phyloP scores from a whole-genome alignment of 1,140 invertebrate genomes.

The Drosophila truncata region DNA sequence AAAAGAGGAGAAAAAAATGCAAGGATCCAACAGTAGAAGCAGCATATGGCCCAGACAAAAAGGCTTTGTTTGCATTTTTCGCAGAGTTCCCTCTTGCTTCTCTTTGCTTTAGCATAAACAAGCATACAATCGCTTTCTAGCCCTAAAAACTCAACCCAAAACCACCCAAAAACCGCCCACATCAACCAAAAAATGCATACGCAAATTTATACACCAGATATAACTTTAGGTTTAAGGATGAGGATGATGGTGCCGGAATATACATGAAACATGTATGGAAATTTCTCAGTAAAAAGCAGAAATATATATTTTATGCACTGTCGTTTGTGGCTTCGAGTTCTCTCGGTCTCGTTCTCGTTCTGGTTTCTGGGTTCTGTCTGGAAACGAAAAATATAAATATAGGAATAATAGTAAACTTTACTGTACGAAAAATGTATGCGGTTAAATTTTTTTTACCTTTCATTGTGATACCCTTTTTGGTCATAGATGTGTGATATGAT shows the following conservation, averaged over 20 bases:
- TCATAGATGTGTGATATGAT: constrained; percentile 4
- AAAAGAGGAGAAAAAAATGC: constrained; percentile 16
- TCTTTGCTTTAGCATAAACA: constrained; percentile 63
- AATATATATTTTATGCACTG: constrained; percentile 81
- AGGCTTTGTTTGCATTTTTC: constrained; percentile 77
- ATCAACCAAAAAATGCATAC: constrained; percentile 72
- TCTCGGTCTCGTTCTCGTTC: constrained; percentile 29
- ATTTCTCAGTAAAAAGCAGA: constrained; percentile 68
- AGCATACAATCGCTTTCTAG: constrained; percentile 49
- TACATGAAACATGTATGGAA: constrained; percentile 70
- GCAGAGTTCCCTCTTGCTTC: constrained; percentile 27
- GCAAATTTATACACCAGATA: constrained; percentile 75
- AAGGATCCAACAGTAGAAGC: background rate
- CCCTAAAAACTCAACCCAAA: constrained; percentile 10
- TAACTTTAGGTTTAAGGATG: constrained; percentile 18
- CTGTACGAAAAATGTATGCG: constrained; percentile 51
- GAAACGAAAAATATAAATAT: constrained; percentile 23
- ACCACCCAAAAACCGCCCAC: constrained; percentile 13
- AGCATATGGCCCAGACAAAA: constrained; percentile 67
- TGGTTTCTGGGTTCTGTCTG: constrained; percentile 15
- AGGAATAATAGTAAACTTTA: constrained; percentile 59
- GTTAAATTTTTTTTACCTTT: constrained; percentile 49
- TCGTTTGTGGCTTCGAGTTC: constrained; percentile 64
- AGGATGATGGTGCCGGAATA: constrained; percentile 11
- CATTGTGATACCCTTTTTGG: constrained; percentile 48